Evolutionary conservation across 1,140 invertebrate genomes (phyloP).

Genomic region (Euglossa dilemma): DNA sequence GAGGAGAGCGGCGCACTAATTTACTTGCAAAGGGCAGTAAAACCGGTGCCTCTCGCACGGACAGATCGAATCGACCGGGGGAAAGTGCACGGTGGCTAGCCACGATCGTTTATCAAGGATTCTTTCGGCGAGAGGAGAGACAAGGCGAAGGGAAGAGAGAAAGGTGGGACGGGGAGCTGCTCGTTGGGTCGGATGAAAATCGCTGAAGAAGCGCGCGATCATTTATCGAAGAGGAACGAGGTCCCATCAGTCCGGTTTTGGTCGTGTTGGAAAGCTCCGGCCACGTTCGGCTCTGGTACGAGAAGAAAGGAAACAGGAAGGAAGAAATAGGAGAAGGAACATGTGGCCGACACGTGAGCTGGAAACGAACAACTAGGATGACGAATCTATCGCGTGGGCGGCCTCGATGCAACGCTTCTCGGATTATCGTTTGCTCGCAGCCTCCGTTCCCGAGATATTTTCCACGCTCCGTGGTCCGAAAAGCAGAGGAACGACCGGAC

Average conservation of each 20-base stretch:
- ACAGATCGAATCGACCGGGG: constrained; percentile 32
- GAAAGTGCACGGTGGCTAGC: constrained; percentile 42
- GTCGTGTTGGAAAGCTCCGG: constrained; percentile 19
- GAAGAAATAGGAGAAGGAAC: constrained; percentile 60
- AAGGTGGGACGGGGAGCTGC: constrained; percentile 42
- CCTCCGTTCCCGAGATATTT: constrained; percentile 22
- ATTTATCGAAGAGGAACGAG: constrained; percentile 61
- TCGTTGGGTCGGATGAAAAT: constrained; percentile 57
- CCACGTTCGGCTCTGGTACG: constrained; percentile 25
- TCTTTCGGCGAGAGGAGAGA: constrained; percentile 24
- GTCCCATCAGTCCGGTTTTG: constrained; percentile 53
- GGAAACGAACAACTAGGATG: constrained; percentile 63
- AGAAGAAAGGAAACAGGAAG: constrained; percentile 54
- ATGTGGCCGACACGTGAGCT: constrained; percentile 61
- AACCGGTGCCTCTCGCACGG: constrained; percentile 29
- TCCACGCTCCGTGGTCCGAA: background rate
- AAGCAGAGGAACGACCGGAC: background rate
- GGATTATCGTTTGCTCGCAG: constrained; percentile 33
- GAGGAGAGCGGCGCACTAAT: constrained; percentile 29
- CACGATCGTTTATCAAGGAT: constrained; percentile 56
- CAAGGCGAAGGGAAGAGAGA: background rate
- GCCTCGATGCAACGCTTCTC: constrained; percentile 3
- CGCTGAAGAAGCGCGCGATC: constrained; percentile 60
- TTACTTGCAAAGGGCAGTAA: constrained; percentile 44
- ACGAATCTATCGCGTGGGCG: constrained; percentile 57